These are phyloP conservation scores for Pygocentrus nattereri DNA, from an alignment of 2,797 vertebrate species.

Conservation along the genomic window DNA sequence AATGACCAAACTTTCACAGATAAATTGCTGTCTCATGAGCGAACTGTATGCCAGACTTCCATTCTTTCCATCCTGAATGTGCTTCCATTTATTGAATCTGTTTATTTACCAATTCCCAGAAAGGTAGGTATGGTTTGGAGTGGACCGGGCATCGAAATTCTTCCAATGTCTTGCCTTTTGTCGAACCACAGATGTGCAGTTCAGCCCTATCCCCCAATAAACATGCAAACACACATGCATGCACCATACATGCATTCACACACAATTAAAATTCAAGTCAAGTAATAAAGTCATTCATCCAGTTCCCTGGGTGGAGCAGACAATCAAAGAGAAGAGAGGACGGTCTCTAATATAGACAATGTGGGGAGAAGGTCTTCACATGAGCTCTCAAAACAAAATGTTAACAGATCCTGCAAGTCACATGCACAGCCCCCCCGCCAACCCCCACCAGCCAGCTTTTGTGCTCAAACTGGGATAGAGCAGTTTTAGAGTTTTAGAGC, in stretches of 20 bases:
- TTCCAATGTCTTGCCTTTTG: conserved; percentile 49
- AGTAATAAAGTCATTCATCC: conserved; percentile 27
- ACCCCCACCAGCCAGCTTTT: conserved; percentile 48
- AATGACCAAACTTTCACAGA: conserved; percentile 36
- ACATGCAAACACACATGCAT: no score
- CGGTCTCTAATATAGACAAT: conserved; percentile 45
- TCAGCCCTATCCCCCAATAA: no score
- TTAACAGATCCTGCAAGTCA: conserved; percentile 52
- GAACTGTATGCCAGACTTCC: conserved; percentile 34
- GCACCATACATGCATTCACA: no score
- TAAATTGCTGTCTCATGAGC: conserved; percentile 29
- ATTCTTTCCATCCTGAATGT: conserved; percentile 33
- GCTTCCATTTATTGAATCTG: conserved; percentile 40
- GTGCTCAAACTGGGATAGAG: conserved; percentile 50
- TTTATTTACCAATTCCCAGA: conserved; percentile 51
- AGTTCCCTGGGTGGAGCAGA: conserved; percentile 14
- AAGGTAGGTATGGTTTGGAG: background rate
- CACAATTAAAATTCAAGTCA: conserved; percentile 29
- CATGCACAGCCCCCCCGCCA: conserved; percentile 38
- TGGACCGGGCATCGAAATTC: conserved; percentile 44
- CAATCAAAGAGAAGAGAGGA: conserved; percentile 44
- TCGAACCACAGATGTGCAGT: no score
- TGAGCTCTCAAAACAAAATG: conserved; percentile 56
- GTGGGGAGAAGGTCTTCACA: conserved; percentile 38
- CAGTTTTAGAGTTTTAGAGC: conserved; percentile 48